These are phyloP conservation scores for Sebastes vulpes DNA, from an alignment of 2,797 vertebrate genomes.

Conservation along the genomic window DNA sequence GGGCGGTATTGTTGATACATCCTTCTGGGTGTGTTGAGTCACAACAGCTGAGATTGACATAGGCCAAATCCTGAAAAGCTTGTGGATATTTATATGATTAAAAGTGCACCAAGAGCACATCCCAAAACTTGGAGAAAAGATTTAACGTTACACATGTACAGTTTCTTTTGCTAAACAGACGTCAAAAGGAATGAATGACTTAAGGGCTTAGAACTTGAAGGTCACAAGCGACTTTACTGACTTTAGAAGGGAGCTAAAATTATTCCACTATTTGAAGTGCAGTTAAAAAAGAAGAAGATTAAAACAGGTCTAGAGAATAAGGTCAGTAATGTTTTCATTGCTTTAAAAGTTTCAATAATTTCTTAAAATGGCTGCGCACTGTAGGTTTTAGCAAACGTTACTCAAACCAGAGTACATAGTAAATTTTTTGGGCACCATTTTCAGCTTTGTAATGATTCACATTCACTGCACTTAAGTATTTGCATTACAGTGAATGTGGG, in stretches of 20 bases:
- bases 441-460: not conserved
- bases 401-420: not conserved
- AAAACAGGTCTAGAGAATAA: not conserved
- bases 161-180: conserved; percentile 12
- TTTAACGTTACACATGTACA: not conserved
- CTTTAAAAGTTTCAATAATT: not conserved
- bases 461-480: not conserved
- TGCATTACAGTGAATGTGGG: too few relatives aligned
- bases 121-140: conserved; percentile 17
- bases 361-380: too few relatives aligned
- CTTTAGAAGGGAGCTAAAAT: conserved; percentile 6
- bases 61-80: conserved; percentile 51
- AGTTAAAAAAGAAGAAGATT: not conserved
- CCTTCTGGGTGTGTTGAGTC: conserved; percentile 25
- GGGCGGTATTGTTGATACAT: conserved; percentile 34
- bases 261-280: conserved; percentile 6
- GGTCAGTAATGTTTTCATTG: not conserved
- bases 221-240: conserved; percentile 28
- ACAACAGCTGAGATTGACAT: conserved; percentile 48
- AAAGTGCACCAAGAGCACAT: conserved; percentile 2
- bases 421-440: not conserved
- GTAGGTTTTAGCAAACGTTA: too few relatives aligned
- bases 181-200: conserved; percentile 47
- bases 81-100: conserved; percentile 41
- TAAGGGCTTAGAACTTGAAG: conserved; percentile 35